A percentile compares a stretch with the other conserved stretches of the same genome.
phyloP scores from a whole-genome alignment of 2,888 invertebrate genomes.

The Temnothorax unifasciatus region DNA sequence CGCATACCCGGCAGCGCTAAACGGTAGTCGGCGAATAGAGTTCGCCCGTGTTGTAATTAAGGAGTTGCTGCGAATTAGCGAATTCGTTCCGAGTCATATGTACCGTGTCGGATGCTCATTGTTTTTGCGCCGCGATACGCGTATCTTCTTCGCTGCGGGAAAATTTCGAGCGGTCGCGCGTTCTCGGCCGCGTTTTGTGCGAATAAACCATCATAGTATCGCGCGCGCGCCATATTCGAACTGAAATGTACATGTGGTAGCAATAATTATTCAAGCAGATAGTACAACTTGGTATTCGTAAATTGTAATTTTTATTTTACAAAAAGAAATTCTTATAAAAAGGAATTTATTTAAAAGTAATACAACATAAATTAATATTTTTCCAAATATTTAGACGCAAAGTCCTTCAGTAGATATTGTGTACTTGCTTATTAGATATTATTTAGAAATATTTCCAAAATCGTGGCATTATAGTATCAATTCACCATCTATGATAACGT shows the following conservation, averaged over 20 bases:
- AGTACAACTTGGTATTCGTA: background rate
- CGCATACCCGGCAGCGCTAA: slow-evolving; percentile 81
- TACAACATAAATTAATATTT: background rate
- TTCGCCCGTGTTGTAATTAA: slow-evolving; percentile 71
- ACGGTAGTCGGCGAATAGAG: slow-evolving; percentile 83
- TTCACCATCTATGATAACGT: slow-evolving; percentile 73
- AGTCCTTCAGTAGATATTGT: background rate
- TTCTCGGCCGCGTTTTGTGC: background rate
- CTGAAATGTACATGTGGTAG: background rate
- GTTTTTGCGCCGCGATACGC: slow-evolving; percentile 14
- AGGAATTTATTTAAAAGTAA: background rate
- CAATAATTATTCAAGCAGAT: background rate
- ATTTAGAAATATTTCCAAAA: slow-evolving; percentile 63
- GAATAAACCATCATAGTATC: background rate
- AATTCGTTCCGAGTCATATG: slow-evolving; percentile 57
- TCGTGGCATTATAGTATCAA: slow-evolving; percentile 74
- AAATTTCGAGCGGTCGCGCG: slow-evolving; percentile 5
- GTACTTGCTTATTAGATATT: background rate
- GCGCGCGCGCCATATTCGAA: background rate
- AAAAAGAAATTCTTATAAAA: background rate
- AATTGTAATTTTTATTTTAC: background rate
- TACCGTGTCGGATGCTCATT: slow-evolving; percentile 32
- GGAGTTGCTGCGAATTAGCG: slow-evolving; percentile 63
- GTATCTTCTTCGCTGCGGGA: slow-evolving; percentile 14
- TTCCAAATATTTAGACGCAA: background rate